Evolutionary conservation across 2,797 vertebrate species (phyloP), one percentile per base, ranked within the genome.

Genomic region (Orestias chungarensis): DNA sequence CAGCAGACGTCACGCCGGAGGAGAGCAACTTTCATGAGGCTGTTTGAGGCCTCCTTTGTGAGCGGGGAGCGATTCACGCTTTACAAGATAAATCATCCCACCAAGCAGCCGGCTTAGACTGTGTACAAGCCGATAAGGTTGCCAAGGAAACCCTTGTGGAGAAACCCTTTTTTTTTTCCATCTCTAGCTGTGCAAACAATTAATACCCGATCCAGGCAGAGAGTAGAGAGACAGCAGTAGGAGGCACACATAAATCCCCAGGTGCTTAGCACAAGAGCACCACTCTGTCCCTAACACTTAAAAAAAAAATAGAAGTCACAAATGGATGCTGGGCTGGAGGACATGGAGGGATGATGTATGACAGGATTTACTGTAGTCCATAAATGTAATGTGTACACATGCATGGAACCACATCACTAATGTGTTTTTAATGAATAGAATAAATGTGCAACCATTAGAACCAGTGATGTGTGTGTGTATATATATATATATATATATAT

Each of bases 91-190:
- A 94, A 93, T 88, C 87, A 87, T 80, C 74, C 85, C 46, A 67
- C 86, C 65, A 78, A n/a, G 90, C 88, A 90, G 90, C 70, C 82
- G 49, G 86, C 86, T 92, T 85, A 87, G 86, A 93, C 91, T 92
- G 88, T 90, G 88, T 94, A 94, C 93, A 89, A 88, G 90, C 88
- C 86, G 94, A 95, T 94, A 94, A 89, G 86, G 93, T 95, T 94
- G 91, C 93, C 93, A 90, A 90, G 93, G 94, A 93, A 95, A 95
- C 94, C 84, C 88, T 87, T 74, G 74, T 68, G 81, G 84, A 83
- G 83, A 92, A 86, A 93, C 93, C 15, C 38, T 62, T 81, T 76
- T 70, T 66, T 75, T 40, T 82, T 78, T 5, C 5, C 50, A 9
- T 3, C 75, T 73, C 87, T 86, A 79, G 71, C 86, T 85, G 82